A percentile compares a stretch with the other conserved stretches of the same genome.
Conservation (phyloP, 2,113 vertebrate species). For the Terrapene triunguis region DNA sequence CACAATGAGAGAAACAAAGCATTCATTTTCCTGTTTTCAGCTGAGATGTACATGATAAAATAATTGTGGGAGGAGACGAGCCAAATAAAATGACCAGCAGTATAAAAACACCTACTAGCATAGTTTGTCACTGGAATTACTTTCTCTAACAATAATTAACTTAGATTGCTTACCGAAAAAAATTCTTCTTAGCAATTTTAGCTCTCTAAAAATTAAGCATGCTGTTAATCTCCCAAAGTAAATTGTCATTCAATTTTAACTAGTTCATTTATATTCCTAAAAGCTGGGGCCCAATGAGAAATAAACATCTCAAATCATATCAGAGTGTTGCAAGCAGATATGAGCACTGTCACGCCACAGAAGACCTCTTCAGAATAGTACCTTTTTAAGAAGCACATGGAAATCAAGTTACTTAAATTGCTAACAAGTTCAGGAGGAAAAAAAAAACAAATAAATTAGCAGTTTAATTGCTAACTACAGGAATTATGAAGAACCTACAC, state of each 20-base stretch:
- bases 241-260: slow-evolving; percentile 37
- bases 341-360: background rate
- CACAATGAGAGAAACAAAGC: background rate
- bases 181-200: slow-evolving; percentile 26
- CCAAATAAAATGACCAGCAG: slow-evolving; percentile 12
- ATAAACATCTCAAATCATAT: background rate
- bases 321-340: background rate
- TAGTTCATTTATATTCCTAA: background rate
- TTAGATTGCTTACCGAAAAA: background rate
- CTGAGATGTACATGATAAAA: background rate
- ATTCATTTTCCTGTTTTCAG: background rate
- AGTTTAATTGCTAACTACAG: slow-evolving; percentile 53
- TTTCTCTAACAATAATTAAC: background rate
- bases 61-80: background rate
- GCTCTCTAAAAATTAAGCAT: slow-evolving; percentile 11
- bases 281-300: background rate
- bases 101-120: slow-evolving; percentile 36
- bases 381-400: slow-evolving; percentile 20
- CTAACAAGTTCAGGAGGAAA: slow-evolving; percentile 32
- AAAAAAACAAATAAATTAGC: background rate
- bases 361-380: slow-evolving; percentile 39
- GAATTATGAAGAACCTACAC: slow-evolving; percentile 36
- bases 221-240: slow-evolving; percentile 1
- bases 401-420: slow-evolving; percentile 48
- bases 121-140: slow-evolving; percentile 31